Evolutionary conservation across 2,888 invertebrate genomes (phyloP).

Genomic region (Adelognathus sp.): DNA sequence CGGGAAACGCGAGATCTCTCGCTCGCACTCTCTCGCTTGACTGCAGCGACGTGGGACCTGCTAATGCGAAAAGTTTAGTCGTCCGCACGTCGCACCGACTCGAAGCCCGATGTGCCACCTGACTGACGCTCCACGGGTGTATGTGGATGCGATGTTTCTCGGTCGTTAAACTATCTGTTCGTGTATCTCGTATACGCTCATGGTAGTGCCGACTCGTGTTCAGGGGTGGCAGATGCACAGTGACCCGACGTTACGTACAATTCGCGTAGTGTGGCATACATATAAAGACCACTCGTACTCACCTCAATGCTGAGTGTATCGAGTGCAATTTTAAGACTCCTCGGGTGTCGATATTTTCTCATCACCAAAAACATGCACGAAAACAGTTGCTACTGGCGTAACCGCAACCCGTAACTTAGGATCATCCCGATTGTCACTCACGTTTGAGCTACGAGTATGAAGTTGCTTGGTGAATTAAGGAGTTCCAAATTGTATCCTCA

Average conservation of each 20-base stretch:
- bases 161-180: not conserved
- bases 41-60: constrained; percentile 21
- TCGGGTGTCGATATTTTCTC: not conserved
- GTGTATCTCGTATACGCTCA: not conserved
- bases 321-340: constrained; percentile 22
- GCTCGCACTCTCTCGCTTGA: not conserved
- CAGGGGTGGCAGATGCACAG: constrained; percentile 2
- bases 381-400: not conserved
- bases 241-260: not conserved
- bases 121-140: not conserved
- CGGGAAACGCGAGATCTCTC: too few species aligned
- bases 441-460: too few species aligned
- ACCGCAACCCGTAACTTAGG: too few species aligned
- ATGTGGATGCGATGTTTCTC: not conserved
- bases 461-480: too few species aligned
- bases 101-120: constrained; percentile 40
- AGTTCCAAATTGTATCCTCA: too few species aligned
- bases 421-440: too few species aligned
- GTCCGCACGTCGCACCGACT: constrained; percentile 58
- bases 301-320: constrained; percentile 34
- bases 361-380: too few species aligned
- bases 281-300: constrained; percentile 15
- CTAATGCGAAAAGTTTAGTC: constrained; percentile 64
- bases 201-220: not conserved
- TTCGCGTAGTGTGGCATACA: constrained; percentile 10